Evolutionary conservation across 2,113 vertebrate genomes (phyloP).

Genomic region (Chaetura pelagica): DNA sequence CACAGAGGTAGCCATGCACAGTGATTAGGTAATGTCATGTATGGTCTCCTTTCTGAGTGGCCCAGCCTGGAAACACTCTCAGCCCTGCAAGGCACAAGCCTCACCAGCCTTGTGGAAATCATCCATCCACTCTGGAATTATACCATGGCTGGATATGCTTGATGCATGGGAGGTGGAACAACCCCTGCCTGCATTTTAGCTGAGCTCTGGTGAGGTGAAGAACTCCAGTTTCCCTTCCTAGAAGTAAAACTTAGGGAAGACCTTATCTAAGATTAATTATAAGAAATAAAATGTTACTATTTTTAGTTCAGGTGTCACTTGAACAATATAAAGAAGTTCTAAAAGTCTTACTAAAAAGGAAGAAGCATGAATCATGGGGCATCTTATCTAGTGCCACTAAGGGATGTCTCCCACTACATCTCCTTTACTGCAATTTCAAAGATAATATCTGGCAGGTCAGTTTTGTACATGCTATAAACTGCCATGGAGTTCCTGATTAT

Average conservation of each 20-base stretch:
- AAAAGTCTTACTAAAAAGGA: neutral
- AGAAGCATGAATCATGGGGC: neutral
- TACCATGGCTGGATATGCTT: accelerated
- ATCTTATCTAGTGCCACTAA: neutral
- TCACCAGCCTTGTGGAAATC: neutral
- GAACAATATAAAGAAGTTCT: neutral
- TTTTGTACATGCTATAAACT: neutral
- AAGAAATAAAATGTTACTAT: neutral
- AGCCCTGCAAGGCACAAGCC: neutral
- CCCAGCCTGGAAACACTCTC: neutral
- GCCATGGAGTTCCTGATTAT: neutral
- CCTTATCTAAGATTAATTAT: neutral
- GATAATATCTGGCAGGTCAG: neutral
- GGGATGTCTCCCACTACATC: neutral
- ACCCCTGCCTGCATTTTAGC: neutral
- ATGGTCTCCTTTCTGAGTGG: neutral
- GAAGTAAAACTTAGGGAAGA: neutral
- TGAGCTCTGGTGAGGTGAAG: neutral
- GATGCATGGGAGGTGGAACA: neutral
- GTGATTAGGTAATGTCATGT: neutral
- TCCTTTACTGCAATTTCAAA: neutral
- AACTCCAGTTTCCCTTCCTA: neutral
- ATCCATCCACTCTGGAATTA: neutral
- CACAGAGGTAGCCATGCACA: neutral
- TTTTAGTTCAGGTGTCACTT: neutral